Evolutionary conservation across 2,888 invertebrate genomes (phyloP).

Genomic region (Diachrysia chrysitis): DNA sequence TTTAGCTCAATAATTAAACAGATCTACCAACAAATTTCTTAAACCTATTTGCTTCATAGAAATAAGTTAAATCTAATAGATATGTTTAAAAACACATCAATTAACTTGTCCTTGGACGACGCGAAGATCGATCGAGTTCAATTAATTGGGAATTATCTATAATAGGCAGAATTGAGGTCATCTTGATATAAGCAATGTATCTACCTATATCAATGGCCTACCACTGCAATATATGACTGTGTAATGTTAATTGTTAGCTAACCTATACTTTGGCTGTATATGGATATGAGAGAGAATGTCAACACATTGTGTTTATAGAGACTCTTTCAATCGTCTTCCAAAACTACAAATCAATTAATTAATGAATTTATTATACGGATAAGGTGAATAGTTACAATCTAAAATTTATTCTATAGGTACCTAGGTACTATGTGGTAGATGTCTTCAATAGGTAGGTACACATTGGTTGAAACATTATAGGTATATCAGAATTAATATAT

Average conservation of each 20-base stretch:
- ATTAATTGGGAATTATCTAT: constrained; percentile 14
- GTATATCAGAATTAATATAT: too few species aligned
- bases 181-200: not conserved
- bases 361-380: too few species aligned
- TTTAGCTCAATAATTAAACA: too few species aligned
- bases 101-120: not conserved
- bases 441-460: too few species aligned
- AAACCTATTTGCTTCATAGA: not conserved
- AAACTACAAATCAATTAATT: too few species aligned
- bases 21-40: too few species aligned
- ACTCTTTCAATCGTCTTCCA: too few species aligned
- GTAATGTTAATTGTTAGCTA: constrained; percentile 3
- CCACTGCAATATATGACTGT: not conserved
- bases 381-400: too few species aligned
- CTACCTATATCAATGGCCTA: not conserved
- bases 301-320: not conserved
- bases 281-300: not conserved
- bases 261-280: not conserved
- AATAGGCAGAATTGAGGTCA: constrained; percentile 1
- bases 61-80: not conserved
- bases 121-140: constrained; percentile 9
- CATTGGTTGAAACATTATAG: too few species aligned
- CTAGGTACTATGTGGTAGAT: too few species aligned
- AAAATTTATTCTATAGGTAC: too few species aligned
- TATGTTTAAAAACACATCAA: not conserved